Base-by-base conservation (phyloP, 1,140 invertebrate species). In the Drosophila setifemur region DNA sequence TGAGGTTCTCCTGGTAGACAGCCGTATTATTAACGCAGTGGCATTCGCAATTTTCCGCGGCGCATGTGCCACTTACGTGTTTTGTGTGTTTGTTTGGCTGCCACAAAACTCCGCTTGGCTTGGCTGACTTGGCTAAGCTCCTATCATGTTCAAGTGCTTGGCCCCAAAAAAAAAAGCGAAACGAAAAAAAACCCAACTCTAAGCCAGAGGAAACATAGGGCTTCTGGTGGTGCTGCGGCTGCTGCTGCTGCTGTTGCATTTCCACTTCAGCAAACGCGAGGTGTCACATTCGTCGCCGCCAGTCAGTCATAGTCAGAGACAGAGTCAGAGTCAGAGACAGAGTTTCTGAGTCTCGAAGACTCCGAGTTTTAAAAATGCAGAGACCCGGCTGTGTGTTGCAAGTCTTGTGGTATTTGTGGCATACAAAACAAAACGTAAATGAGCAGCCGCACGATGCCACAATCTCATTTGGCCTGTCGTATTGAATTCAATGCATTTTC, bases 361-460 rank as follows among this genome's bases (percentile, higher is more conserved):
- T 11, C 29, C 4, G 29, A 2, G 14, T n/a, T n/a, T n/a, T n/a
- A n/a, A n/a, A n/a, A n/a, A n/a, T n/a, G n/a, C n/a, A 37, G 14
- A 14, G 33, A 37, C 21, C 25, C 4, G 37, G 37, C 29, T 69
- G 28, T 35, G 37, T 71, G 66, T 81, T 75, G 77, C 77, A 81
- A 86, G 76, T 73, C 72, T 86, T 86, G 63, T 86, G 82, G 82
- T 86, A 81, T 81, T 86, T 86, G 82, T 86, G 81, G 81, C 78
- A 77, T 78, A n/a, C n/a, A 71, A 83, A 83, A 77, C 73, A 82
- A 82, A 83, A 85, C 79, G 70, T 64, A 82, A 82, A 82, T 82
- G 78, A 82, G 78, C 52, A 71, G 37, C 64, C 55, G 31, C 50
- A 72, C 57, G 67, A 55, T 48, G 48, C 52, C 72, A 61, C 73